These are phyloP conservation scores for Acropternis orthonyx DNA, from an alignment of 2,797 vertebrate genomes.

Conservation along the genomic window DNA sequence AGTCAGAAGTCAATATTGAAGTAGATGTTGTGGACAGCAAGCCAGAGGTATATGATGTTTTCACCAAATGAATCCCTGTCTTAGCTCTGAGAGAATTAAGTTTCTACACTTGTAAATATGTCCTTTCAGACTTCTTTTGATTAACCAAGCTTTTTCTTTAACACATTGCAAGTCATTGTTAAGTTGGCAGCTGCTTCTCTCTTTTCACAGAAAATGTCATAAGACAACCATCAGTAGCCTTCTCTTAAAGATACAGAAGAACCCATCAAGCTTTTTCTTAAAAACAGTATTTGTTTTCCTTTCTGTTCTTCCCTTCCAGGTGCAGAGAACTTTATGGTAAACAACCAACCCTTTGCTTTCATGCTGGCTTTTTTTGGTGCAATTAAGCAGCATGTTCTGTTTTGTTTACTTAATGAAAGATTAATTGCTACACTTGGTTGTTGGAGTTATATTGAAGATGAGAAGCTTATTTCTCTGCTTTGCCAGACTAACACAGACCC, in stretches of 20 bases:
- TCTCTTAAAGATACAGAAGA: background rate
- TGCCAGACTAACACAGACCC: background rate
- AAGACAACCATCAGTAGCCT: background rate
- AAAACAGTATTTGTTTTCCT: background rate
- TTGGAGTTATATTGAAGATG: background rate
- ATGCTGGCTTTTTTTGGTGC: background rate
- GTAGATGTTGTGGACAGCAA: conserved; percentile 84
- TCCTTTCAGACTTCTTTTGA: background rate
- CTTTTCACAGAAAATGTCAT: background rate
- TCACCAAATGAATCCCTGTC: background rate
- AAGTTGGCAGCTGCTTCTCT: background rate
- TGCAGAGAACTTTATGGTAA: background rate
- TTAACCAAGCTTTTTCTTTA: background rate
- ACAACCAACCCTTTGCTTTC: background rate
- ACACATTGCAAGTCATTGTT: background rate
- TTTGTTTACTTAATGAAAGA: background rate
- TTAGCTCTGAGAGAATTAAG: background rate
- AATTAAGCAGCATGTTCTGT: background rate
- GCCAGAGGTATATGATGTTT: conserved; percentile 78
- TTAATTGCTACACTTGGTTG: background rate
- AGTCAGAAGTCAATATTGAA: conserved; percentile 80
- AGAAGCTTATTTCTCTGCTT: background rate
- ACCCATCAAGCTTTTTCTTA: background rate
- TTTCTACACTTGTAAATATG: background rate
- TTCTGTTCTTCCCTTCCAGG: background rate